Base-by-base conservation (phyloP, 2,113 vertebrate species). In the Neogale vison region DNA sequence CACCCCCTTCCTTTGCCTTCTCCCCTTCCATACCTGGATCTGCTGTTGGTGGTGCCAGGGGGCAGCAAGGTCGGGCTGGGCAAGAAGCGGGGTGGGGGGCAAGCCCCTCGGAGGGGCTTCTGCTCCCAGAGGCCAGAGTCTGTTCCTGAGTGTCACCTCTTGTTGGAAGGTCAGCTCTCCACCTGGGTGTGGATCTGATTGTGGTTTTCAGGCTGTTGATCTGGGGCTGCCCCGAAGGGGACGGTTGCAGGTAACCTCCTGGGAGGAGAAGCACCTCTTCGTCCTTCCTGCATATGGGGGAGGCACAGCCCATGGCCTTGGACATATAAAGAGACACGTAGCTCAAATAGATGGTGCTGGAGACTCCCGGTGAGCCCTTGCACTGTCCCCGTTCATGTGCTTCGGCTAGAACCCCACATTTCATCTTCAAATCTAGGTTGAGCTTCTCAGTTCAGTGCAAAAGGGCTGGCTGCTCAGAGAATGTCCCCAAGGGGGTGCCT, bases 331-430 rank as follows among this genome's bases (percentile, higher is more conserved):
- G 65, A 86, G 34, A 61, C 21, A 29, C 2, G 31, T 23, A 39
- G n/a, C 71, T 94, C 50, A 59, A 18, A 74, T 36, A 55, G 26
- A 13, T 2, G 74, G n/a, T 17, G 2, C 21, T 4, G 36, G 42
- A 65, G 47, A 42, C n/a, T 42, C 2, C 36, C 1, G 3, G 50
- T 1, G 21, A 67, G 81, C 67, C 65, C 31, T 50, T 6, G 47
- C 7, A 0, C 1, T 34, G 47, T 23, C 61, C 71, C 21, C 7
- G 1, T 39, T 18, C 0, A 0, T 2, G 29, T 14, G 42, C 26
- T 50, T 0, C 6, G 45, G 36, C 88, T 55, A 15, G 13, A 29
- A 20, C 0, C 6, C 65, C 55, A 12, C 29, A 1, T 34, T 59
- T 5, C 24, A 6, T n/a, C 55, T 42, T 45, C 31, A 29, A 42